Evolutionary conservation across 2,888 invertebrate genomes (phyloP), one percentile per base, ranked within the genome.

Genomic region (Gerris lacustris): DNA sequence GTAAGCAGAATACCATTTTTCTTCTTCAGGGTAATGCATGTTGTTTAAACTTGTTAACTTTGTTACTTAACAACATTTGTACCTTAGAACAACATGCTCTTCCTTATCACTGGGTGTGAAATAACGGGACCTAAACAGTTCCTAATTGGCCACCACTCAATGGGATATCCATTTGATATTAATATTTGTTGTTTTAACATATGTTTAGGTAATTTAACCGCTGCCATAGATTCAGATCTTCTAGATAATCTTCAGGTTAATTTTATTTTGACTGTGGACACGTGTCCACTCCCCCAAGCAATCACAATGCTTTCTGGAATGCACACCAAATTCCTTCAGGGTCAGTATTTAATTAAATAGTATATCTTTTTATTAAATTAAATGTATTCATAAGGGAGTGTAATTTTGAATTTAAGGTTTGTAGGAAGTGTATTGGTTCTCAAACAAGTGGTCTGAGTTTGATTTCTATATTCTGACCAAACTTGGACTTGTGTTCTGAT

Each of bases 231-330:
- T 78, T 81, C 86, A 73, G 84, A 86, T 70, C 87, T 87, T 45
- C 77, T 93, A 71, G 85, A 85, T 72, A 83, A 84, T 67, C 82
- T 86, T 44, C 84, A 86, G 75, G 88, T 94, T 72, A 87, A 86
- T 2, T 88, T 91, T 78, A 89, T 94, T 75, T 82, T 94, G 67
- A 93, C 94, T 0, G 84, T 94, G 72, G 94, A 94, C 78, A 86
- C 91, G 15, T 91, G 92, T 77, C 93, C 94, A 0, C 80, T 94
- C 75, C 92, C 94, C 0, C 82, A 88, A 75, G 86, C 86, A 73
- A 86, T 92, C 70, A 82, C 87, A 62, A 87, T 88, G 75, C 81
- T 88, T 62, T 85, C 85, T 68, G 84, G 87, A 74, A 80, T 92
- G 44, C 86, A 82, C 66, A 86, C 87, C 64, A 90, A 90, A 80